These are phyloP conservation scores for Dryas iulia DNA, from an alignment of 1,140 invertebrate genomes.

Conservation along the genomic window DNA sequence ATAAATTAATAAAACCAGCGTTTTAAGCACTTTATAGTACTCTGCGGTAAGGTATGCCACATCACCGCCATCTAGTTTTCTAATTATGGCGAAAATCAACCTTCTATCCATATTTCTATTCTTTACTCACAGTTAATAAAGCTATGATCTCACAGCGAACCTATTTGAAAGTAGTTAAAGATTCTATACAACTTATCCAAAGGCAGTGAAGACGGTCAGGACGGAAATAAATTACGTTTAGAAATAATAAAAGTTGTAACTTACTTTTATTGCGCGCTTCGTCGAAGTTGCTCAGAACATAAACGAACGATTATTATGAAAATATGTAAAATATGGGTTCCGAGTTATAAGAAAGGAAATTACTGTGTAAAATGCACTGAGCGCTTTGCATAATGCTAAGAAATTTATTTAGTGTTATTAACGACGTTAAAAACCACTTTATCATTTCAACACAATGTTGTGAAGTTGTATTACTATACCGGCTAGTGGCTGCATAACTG, in stretches of 20 bases:
- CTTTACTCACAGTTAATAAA: no score
- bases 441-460: not conserved
- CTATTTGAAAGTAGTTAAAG: not conserved
- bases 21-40: no score
- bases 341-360: slow-evolving; percentile 2
- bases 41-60: no score
- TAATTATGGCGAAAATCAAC: no score
- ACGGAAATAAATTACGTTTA: slow-evolving; percentile 1
- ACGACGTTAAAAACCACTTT: not conserved
- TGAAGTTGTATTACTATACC: no score
- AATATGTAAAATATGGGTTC: slow-evolving; percentile 4
- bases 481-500: no score
- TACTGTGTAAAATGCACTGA: slow-evolving; percentile 1
- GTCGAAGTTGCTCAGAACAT: not conserved
- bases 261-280: slow-evolving; percentile 1
- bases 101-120: no score
- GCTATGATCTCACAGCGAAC: not conserved
- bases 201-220: not conserved
- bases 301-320: slow-evolving; percentile 6
- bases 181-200: not conserved
- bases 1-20: no score
- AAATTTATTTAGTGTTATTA: not conserved
- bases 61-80: no score
- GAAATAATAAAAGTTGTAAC: slow-evolving; percentile 8
- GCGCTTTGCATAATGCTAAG: slow-evolving; percentile 1